Base-by-base conservation (phyloP, 2,888 invertebrate genomes). In the Andrena marginata region DNA sequence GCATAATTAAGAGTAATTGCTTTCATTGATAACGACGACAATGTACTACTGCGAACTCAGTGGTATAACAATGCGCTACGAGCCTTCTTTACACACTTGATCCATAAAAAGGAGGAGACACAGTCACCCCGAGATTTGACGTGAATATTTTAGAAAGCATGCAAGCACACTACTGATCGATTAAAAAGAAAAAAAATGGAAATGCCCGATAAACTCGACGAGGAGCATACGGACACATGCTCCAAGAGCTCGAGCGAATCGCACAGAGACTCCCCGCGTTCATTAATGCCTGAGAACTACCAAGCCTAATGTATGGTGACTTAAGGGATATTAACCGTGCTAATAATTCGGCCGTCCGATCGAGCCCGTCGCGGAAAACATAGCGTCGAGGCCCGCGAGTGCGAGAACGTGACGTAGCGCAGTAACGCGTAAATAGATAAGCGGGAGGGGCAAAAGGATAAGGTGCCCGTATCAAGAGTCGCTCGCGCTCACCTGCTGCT, bases 351-450 rank as follows among this genome's bases (percentile, higher is more conserved):
- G 48, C 33, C 26, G 0, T 20, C n/a, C 10, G n/a, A 26, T 42
- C 10, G 1, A 62, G 59, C 64, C 35, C 0, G 13, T 7, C 20
- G 42, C 4, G 20, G 33, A 29, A 29, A 54, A 65, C 56, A 20
- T 26, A 3, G 20, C 26, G 65, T 13, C 16, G 49, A 65, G 59
- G 33, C 23, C 59, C 20, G 51, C 10, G 65, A 60, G 31, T 33
- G 42, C 60, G 6, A 70, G 35, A 72, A 77, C 69, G 72, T 87
- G 82, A 73, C 64, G 75, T 76, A 82, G 59, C 48, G 29, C 62
- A 70, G 60, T 85, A 84, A 86, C 72, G 76, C 88, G 78, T 77
- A 86, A 82, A 86, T 82, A 89, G 86, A 86, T 85, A 88, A 89
- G 76, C 78, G 71, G 80, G 65, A 65, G 63, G 77, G 69, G 63